Base-by-base conservation (phyloP, 2,113 vertebrate species). In the Rhombomys opimus region DNA sequence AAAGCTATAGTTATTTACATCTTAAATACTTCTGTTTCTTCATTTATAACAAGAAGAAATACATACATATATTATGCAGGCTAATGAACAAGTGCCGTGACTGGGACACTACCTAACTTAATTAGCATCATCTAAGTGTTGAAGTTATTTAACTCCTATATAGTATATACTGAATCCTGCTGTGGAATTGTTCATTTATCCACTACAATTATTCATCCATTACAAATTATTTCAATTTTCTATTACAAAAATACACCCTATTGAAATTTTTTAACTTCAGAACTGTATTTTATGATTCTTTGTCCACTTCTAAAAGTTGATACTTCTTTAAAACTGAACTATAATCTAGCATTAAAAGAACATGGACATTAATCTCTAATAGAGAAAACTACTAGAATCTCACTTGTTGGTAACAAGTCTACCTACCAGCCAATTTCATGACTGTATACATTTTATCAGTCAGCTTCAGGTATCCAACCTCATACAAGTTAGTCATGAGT, bases 161-260 rank as follows among this genome's bases (percentile, higher is more conserved):
- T 0, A 84, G 41, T 73, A 38, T 75, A 18, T 32, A 57, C 87
- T 30, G 73, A 84, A 91, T 72, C 46, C 12, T 96, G 91, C 70
- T 90, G 38, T 12, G 90, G 46, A 92, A 95, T 10, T 80, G 52
- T 32, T 91, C n/a, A 89, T 65, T 41, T 63, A 27, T 46, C n/a
- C 25, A 65, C 10, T 84, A 14, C 8, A 63, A 85, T 85, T 46
- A 75, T 70, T 91, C 8, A 84, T 72, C 59, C 54, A 88, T 61
- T 89, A 90, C 80, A 97, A 41, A 67, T 46, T 75, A 78, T 75
- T 91, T 96, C 73, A 94, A 80, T 81, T 95, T 77, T 92, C 90
- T 97, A 92, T 63, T 96, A 97, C 80, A 92, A 97, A 97, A 96
- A 96, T 90, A 88, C 54, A 96, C 94, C 61, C 93, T 96, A 87